These are phyloP conservation scores for Oscheius sp. DNA, from an alignment of 2,888 invertebrate genomes.

Conservation along the genomic window DNA sequence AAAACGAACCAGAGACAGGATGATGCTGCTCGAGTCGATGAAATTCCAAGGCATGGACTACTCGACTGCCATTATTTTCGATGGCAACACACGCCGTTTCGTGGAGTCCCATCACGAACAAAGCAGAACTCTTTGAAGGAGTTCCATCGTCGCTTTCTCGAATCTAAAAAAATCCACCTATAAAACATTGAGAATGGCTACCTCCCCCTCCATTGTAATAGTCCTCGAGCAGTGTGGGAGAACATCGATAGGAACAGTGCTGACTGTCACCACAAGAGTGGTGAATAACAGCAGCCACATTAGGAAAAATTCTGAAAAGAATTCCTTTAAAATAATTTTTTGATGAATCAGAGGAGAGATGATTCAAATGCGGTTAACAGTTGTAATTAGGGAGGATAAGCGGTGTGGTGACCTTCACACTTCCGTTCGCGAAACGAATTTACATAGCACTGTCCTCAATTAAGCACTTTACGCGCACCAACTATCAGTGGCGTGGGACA, in stretches of 20 bases:
- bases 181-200: no score
- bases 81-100: constrained; percentile 54
- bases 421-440: constrained; percentile 27
- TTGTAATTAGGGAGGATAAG: constrained; percentile 18
- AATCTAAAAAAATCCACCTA: neutral
- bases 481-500: constrained; percentile 22
- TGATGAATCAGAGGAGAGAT: neutral
- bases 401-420: constrained; percentile 23
- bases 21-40: constrained; percentile 60
- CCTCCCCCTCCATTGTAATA: constrained; percentile 29
- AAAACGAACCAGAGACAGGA: constrained; percentile 40
- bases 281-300: constrained; percentile 12
- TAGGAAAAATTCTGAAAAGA: neutral
- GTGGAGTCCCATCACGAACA: constrained; percentile 47
- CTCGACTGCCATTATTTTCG: constrained; percentile 19
- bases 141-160: constrained; percentile 1
- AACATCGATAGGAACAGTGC: neutral
- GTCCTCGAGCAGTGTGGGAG: constrained; percentile 31
- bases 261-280: neutral
- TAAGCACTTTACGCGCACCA: constrained; percentile 20
- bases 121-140: constrained; percentile 29
- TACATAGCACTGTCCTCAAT: constrained; percentile 21
- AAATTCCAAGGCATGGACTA: constrained; percentile 49
- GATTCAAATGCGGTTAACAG: neutral
- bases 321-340: neutral